A percentile compares a stretch with the other conserved stretches of the same genome.
These are phyloP conservation scores for Heliconius cydno DNA, from an alignment of 2,888 invertebrate species.

Conservation along the genomic window DNA sequence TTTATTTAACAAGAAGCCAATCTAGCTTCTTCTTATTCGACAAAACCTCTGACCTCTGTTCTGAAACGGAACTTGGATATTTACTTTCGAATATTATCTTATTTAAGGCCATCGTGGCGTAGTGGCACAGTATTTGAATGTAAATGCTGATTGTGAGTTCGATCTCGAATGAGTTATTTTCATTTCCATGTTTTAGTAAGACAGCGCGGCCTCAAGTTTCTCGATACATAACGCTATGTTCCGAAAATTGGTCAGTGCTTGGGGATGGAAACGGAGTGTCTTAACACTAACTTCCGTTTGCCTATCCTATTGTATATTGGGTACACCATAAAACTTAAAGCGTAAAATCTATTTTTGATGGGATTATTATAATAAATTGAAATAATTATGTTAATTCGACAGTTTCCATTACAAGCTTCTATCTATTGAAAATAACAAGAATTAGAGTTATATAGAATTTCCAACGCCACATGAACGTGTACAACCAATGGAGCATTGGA, in stretches of 20 bases:
- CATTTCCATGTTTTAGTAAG: background rate
- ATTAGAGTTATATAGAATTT: background rate
- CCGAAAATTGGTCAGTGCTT: background rate
- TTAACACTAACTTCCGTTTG: background rate
- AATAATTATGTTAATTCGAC: too few relatives aligned
- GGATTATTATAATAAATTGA: too few relatives aligned
- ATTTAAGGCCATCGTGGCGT: background rate
- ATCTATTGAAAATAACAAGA: background rate
- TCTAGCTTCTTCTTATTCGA: conserved; percentile 6
- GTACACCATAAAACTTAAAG: too few relatives aligned
- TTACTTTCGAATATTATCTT: background rate
- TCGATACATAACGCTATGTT: background rate
- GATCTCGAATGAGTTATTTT: background rate
- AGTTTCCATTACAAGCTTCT: background rate
- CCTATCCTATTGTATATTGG: background rate
- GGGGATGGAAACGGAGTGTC: background rate
- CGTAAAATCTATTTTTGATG: too few relatives aligned
- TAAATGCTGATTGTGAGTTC: background rate
- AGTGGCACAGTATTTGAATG: background rate
- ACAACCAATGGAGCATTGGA: conserved; percentile 13
- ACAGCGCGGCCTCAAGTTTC: background rate
- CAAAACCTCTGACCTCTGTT: background rate
- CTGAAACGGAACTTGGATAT: background rate
- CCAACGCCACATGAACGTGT: conserved; percentile 3
- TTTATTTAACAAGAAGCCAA: background rate